Evolutionary conservation across 1,140 invertebrate genomes (phyloP), one percentile per base, ranked within the genome.

Genomic region (Drosophila santomea): DNA sequence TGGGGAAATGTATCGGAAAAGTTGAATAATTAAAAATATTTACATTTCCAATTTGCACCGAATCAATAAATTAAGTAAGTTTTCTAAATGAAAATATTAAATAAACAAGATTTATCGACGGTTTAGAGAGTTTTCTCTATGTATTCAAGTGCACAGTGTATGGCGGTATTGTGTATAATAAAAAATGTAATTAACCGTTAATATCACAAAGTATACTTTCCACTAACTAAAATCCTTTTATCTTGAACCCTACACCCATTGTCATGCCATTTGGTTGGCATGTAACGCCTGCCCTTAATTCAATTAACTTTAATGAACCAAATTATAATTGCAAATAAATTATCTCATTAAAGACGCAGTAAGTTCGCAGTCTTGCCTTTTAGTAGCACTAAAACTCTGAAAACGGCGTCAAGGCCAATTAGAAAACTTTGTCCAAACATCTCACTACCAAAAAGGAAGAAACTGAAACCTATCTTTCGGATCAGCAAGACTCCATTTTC

Each of bases 271-370:
- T 28, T 3, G 17, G 41, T 20, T 28, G 28, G 20, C n/a, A 5
- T 17, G 23, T 64, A 28, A 35, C 20, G 12, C 67, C 10, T 44
- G 15, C 5, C 54, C 39, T 20, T 60, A 73, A 73, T 72, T 73
- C 25, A 72, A 73, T 73, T 73, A 72, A 38, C 54, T 73, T 45
- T 73, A 72, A 73, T 73, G 55, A 73, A 73, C 69, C 47, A 60
- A 73, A 73, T 74, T 74, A 74, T 74, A 74, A 74, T 74, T 74
- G 72, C 72, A 74, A 74, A 75, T 57, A 75, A 75, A 75, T 75
- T 73, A 72, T 73, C 47, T 50, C 56, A 71, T 71, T 71, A 57
- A 20, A 39, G 51, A 41, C 50, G 36, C 51, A 68, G 23, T 48
- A 15, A 12, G 60, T 72, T 73, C 67, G 67, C 55, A 72, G 47